Percentiles rank a stretch among this genome's conserved stretches.
These are phyloP conservation scores for Squalus acanthias DNA, from an alignment of 2,797 vertebrate genomes.

Conservation along the genomic window DNA sequence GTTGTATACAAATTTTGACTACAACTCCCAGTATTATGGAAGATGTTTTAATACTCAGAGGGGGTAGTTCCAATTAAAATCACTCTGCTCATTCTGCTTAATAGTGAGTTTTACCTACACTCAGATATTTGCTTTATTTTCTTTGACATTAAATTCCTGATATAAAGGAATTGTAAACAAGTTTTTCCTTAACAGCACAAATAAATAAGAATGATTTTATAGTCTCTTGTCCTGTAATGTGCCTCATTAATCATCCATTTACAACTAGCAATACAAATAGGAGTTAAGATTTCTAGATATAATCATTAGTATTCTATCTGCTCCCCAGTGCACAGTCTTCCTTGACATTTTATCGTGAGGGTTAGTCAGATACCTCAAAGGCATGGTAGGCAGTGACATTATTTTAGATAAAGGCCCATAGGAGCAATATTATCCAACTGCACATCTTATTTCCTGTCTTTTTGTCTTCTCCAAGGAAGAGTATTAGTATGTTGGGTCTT, in stretches of 20 bases:
- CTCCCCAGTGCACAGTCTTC: background rate
- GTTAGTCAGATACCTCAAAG: background rate
- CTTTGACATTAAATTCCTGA: slow-evolving; percentile 6
- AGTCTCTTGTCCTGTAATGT: background rate
- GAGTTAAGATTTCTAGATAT: background rate
- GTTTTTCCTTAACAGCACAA: background rate
- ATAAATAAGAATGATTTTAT: background rate
- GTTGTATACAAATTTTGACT: background rate
- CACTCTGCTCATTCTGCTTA: background rate
- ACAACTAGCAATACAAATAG: background rate
- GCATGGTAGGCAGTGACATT: background rate
- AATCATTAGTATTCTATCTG: background rate
- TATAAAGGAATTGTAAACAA: background rate
- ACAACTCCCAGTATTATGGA: background rate
- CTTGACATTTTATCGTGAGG: background rate
- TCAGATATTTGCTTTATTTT: background rate
- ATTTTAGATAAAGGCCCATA: background rate
- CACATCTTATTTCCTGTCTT: background rate
- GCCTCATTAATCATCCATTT: background rate
- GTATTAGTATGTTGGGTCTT: background rate
- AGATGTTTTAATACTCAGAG: background rate
- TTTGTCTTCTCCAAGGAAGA: background rate
- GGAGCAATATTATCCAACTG: background rate
- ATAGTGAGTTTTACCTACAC: background rate
- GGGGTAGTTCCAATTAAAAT: background rate